Conservation (phyloP, 2,113 vertebrate genomes). For the Brachyhypopomus occidentalis region DNA sequence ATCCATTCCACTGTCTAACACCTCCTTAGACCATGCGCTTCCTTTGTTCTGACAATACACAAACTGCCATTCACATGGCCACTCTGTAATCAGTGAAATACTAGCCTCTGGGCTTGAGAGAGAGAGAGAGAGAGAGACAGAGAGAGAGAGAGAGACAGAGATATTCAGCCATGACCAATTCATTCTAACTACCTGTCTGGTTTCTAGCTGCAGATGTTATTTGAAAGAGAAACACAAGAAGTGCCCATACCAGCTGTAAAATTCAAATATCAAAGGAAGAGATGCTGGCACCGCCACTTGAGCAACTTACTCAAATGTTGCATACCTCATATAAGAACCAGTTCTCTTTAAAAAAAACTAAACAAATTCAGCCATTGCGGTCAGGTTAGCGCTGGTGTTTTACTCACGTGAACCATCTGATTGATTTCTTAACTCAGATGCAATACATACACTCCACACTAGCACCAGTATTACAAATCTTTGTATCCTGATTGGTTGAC, state of each 20-base stretch:
- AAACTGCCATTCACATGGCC: constrained; percentile 81
- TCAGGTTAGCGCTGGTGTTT: constrained; percentile 4
- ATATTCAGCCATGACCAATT: constrained; percentile 64
- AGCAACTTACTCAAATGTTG: constrained; percentile 16
- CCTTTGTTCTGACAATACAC: constrained; percentile 87
- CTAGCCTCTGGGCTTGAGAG: constrained; percentile 76
- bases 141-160: constrained; percentile 54
- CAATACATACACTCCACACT: not conserved
- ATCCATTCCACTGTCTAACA: constrained; percentile 83
- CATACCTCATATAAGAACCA: constrained; percentile 1
- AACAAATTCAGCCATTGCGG: not conserved
- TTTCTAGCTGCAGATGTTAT: constrained; percentile 79
- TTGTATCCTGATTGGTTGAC: not conserved
- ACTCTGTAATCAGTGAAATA: constrained; percentile 86
- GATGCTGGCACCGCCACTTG: constrained; percentile 69
- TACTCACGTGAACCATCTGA: not conserved
- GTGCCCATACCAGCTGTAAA: constrained; percentile 74
- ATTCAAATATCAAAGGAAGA: constrained; percentile 65
- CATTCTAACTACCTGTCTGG: constrained; percentile 75
- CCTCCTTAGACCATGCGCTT: constrained; percentile 77
- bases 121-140: constrained; percentile 6
- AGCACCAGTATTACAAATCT: not conserved
- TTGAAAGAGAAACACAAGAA: constrained; percentile 57
- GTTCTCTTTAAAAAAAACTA: not conserved
- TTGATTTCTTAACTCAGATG: not conserved